Conservation (phyloP, 1,140 invertebrate species). For the Phthorimaea operculella region DNA sequence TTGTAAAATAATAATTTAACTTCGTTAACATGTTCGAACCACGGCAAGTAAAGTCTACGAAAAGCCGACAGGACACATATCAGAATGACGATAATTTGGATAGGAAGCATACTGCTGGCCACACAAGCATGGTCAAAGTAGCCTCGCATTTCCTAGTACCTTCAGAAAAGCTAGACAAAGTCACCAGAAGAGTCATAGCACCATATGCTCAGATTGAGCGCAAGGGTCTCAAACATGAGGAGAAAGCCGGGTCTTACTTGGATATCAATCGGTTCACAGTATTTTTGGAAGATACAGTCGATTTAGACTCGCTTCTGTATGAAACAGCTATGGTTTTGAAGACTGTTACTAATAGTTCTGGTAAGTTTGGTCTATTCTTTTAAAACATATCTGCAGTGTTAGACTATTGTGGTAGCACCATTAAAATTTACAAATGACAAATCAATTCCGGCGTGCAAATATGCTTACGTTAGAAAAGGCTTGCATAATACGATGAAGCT, state of each 20-base stretch:
- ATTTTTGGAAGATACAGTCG: conserved; percentile 65
- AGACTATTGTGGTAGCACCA: too few species aligned
- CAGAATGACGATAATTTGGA: conserved; percentile 24
- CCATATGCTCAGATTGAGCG: conserved; percentile 66
- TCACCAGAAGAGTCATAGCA: conserved; percentile 65
- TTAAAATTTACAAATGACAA: too few species aligned
- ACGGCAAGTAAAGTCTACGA: conserved; percentile 32
- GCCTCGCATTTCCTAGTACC: conserved; percentile 57
- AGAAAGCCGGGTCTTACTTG: conserved; percentile 37
- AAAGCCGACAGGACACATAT: conserved; percentile 36
- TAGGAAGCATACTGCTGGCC: conserved; percentile 4
- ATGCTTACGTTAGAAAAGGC: too few species aligned
- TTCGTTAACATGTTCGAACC: conserved; percentile 9
- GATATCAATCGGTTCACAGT: conserved; percentile 56
- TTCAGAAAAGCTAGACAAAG: conserved; percentile 54
- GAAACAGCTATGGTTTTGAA: conserved; percentile 69
- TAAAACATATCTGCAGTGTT: not conserved
- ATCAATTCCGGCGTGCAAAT: too few species aligned
- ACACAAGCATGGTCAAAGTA: conserved; percentile 25
- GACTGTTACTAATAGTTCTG: conserved; percentile 61
- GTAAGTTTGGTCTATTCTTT: conserved; percentile 24
- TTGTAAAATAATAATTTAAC: not conserved
- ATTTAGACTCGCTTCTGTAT: conserved; percentile 63
- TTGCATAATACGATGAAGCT: too few species aligned
- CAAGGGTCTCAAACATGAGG: conserved; percentile 42